Evolutionary conservation across 2,888 invertebrate genomes (phyloP), one percentile per base, ranked within the genome.

Genomic region (Pyrgus malvae): DNA sequence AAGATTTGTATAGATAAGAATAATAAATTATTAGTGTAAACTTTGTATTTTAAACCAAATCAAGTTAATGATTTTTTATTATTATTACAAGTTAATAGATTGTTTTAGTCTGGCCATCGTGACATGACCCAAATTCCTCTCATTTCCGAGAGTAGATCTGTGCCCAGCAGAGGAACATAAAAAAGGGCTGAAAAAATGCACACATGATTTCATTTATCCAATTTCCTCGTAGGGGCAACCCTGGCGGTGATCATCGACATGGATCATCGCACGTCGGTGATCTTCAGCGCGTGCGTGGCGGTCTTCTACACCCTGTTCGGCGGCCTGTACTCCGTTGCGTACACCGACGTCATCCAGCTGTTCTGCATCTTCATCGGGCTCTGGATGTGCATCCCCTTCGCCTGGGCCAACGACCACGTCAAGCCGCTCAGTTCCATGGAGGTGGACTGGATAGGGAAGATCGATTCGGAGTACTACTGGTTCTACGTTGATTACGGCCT

Each of bases 371-470:
- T 99, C 87, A 93, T 99, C 70, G 99, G 99, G 23, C 91, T 99
- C 81, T 99, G 99, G 99, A 94, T 99, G 93, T 98, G 98, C 79
- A 97, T 99, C 63, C 99, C 99, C 0, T 99, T 98, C 78, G 98
- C 98, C 8, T 95, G 98, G 95, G 91, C 93, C 59, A 95, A 97
- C 85, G 94, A 95, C 12, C 95, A 96, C 72, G 98, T 98, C 8
- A 92, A 93, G 71, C 94, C 97, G 14, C 92, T 98, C 61, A 92
- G 95, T 59, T 93, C 94, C 33, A 94, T 95, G 92, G 94, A 96
- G 19, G 94, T 95, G 48, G 96, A 97, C 76, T 98, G 98, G 98
- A 95, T 98, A 61, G 98, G 98, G 1, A 86, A 91, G 48, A 91
- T 98, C 8, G 92, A 94, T 0, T 85, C 93, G 0, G 85, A 91